Evolutionary conservation across 2,888 invertebrate genomes (phyloP).

Genomic region (Digitonthophagus gazella): DNA sequence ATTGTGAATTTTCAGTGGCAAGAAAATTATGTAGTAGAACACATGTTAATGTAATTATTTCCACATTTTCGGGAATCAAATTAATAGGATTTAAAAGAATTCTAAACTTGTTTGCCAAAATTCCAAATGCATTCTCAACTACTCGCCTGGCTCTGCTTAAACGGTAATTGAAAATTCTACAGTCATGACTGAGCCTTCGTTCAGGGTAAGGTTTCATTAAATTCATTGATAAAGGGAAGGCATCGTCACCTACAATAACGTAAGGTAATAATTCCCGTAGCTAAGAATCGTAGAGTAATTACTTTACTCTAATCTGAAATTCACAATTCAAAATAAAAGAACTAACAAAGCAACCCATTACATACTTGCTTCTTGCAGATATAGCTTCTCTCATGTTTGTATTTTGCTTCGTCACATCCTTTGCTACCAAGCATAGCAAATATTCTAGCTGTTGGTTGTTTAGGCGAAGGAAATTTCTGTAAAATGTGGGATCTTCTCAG

Average conservation of each 20-base stretch:
- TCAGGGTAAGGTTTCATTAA: not conserved
- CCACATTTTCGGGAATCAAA: too few relatives aligned
- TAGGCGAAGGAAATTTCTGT: conserved; percentile 17
- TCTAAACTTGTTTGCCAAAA: not conserved
- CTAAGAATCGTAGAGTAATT: not conserved
- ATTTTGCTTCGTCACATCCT: conserved; percentile 9
- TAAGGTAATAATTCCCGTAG: not conserved
- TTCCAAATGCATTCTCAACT: not conserved
- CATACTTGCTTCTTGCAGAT: conserved; percentile 1
- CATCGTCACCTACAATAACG: not conserved
- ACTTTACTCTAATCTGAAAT: not conserved
- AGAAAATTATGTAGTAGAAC: too few relatives aligned
- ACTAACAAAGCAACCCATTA: not conserved
- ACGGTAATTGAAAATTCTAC: not conserved
- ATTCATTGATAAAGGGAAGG: not conserved
- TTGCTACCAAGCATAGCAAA: conserved; percentile 6
- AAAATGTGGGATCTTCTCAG: conserved; percentile 12
- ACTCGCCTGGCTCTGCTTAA: not conserved
- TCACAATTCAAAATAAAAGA: too few relatives aligned
- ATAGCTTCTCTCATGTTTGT: conserved; percentile 17
- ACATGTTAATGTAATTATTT: too few relatives aligned
- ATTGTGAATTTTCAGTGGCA: too few relatives aligned
- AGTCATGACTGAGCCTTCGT: not conserved
- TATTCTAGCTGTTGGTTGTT: not conserved
- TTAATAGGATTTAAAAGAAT: not conserved